Evolutionary conservation across 2,888 invertebrate genomes (phyloP).

Genomic region (Andrena camellia): DNA sequence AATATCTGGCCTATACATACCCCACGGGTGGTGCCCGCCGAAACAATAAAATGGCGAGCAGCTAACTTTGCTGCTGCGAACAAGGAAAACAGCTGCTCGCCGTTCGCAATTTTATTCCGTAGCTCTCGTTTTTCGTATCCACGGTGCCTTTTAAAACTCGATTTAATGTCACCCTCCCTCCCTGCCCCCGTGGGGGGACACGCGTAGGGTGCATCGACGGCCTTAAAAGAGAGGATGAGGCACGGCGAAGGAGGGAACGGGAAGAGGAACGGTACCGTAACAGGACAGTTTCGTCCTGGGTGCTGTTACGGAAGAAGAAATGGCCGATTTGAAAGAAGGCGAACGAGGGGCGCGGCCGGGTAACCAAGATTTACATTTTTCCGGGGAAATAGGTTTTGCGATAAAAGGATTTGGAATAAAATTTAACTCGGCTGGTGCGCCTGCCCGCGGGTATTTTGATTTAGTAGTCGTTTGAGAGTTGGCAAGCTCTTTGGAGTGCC

Average conservation of each 20-base stretch:
- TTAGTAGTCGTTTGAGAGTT: conserved; percentile 83
- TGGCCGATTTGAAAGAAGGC: conserved; percentile 60
- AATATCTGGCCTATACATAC: background rate
- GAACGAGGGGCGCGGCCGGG: conserved; percentile 57
- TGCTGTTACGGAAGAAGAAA: conserved; percentile 64
- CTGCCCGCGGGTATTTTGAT: conserved; percentile 80
- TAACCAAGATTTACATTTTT: conserved; percentile 81
- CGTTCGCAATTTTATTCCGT: conserved; percentile 24
- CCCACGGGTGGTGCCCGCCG: conserved; percentile 2
- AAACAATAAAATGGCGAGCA: conserved; percentile 23
- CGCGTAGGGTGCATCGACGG: conserved; percentile 2
- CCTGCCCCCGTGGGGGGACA: background rate
- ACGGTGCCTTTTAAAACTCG: conserved; percentile 22
- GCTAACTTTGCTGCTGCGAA: conserved; percentile 20
- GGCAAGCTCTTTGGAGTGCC: conserved; percentile 82
- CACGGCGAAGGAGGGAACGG: background rate
- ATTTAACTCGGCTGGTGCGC: conserved; percentile 74
- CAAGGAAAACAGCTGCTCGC: conserved; percentile 21
- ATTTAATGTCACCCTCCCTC: conserved; percentile 18
- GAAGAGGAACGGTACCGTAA: conserved; percentile 43
- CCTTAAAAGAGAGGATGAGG: conserved; percentile 25
- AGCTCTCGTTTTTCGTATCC: conserved; percentile 20
- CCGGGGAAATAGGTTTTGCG: conserved; percentile 80
- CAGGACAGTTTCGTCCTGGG: conserved; percentile 64
- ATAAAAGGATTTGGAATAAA: conserved; percentile 83